Evolutionary conservation across 2,797 vertebrate genomes (phyloP).

Genomic region (Neopelma chrysocephalum): DNA sequence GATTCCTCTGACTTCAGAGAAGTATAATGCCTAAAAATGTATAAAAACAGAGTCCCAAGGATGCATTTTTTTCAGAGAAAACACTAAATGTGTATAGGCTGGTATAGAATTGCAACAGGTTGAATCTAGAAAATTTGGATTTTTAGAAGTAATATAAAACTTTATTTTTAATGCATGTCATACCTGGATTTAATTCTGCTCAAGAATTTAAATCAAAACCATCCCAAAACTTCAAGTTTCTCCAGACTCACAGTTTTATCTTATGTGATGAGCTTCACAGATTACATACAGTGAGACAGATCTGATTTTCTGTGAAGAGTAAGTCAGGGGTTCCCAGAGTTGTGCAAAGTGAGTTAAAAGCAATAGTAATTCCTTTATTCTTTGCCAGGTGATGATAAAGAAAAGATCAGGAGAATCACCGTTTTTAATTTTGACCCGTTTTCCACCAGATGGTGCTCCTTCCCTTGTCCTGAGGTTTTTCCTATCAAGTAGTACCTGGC

Average conservation of each 20-base stretch:
- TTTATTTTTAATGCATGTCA: background rate
- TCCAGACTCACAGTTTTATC: background rate
- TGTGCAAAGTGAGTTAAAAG: background rate
- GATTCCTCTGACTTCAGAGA: background rate
- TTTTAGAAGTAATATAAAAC: background rate
- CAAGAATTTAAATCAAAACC: background rate
- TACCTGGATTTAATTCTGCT: background rate
- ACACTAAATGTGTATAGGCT: no score
- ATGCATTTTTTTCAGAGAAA: background rate
- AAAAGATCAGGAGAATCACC: background rate
- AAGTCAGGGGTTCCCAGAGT: background rate
- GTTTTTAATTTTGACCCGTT: background rate
- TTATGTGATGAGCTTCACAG: background rate
- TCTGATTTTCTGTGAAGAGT: background rate
- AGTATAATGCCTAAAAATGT: background rate
- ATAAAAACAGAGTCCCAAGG: background rate
- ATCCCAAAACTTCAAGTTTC: background rate
- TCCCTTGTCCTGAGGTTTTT: slow-evolving; percentile 1
- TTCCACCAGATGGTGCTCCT: slow-evolving; percentile 71
- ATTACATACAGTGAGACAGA: background rate
- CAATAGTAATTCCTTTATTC: background rate
- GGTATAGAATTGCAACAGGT: background rate
- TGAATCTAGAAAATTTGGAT: background rate
- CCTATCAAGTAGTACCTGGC: no score
- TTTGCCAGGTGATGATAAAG: background rate